Conservation (phyloP, 2,888 invertebrate genomes). For the Quadriops clusia region DNA sequence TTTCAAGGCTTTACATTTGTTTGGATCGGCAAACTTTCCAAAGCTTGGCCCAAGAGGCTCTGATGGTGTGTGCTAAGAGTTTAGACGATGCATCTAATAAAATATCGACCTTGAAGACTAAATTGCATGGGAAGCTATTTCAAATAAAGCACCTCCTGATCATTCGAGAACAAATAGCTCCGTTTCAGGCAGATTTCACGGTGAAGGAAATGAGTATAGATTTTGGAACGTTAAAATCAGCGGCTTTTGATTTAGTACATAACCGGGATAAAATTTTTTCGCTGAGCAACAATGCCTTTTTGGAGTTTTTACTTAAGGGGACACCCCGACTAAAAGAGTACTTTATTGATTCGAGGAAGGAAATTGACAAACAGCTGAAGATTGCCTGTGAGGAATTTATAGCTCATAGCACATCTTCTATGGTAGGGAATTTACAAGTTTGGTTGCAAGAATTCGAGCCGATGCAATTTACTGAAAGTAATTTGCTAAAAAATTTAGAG, state of each 20-base stretch:
- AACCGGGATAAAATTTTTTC: slow-evolving; percentile 74
- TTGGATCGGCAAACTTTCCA: slow-evolving; percentile 93
- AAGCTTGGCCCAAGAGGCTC: slow-evolving; percentile 91
- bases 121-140: slow-evolving; percentile 92
- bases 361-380: slow-evolving; percentile 89
- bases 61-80: slow-evolving; percentile 84
- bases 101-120: slow-evolving; percentile 57
- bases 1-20: slow-evolving; percentile 86
- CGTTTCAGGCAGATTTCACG: slow-evolving; percentile 91
- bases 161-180: slow-evolving; percentile 93
- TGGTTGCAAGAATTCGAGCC: slow-evolving; percentile 72
- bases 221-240: slow-evolving; percentile 83
- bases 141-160: slow-evolving; percentile 96
- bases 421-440: slow-evolving; percentile 61
- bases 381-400: slow-evolving; percentile 83
- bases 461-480: too few species aligned
- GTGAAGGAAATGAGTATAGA: slow-evolving; percentile 88
- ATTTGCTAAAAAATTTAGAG: slow-evolving; percentile 26
- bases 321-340: slow-evolving; percentile 90
- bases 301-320: slow-evolving; percentile 87
- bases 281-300: slow-evolving; percentile 74
- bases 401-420: slow-evolving; percentile 57
- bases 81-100: slow-evolving; percentile 68
- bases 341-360: slow-evolving; percentile 86
- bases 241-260: slow-evolving; percentile 63